Evolutionary conservation across 2,888 invertebrate genomes (phyloP), one percentile per base, ranked within the genome.

Genomic region (Iphiclides podalirius): DNA sequence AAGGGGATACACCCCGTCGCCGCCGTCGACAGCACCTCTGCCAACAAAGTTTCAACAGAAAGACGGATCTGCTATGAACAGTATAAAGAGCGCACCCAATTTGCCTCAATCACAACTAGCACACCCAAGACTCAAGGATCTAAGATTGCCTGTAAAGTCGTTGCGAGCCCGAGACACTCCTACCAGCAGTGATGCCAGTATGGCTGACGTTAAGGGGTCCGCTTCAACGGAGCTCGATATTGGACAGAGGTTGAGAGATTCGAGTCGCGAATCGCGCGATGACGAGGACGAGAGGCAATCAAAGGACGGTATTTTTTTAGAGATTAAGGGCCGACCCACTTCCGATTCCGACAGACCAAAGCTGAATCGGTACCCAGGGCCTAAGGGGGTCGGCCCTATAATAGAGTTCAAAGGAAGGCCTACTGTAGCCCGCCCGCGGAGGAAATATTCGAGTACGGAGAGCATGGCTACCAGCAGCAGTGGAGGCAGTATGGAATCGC

Each of bases 391-490:
- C 83, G 89, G 89, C 78, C 89, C 89, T 79, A 87, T 89, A 86
- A 84, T 88, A 79, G 89, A 89, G 68, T 92, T 92, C 76, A 93
- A 93, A 76, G 90, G 91, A 60, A 89, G 92, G 76, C 90, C 90
- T 58, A 70, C 79, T 57, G 76, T 82, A 57, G 69, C 79, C 56
- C 88, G 85, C 56, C 86, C 91, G 59, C 86, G 93, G 54, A 85
- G 92, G 57, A 88, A 88, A 60, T 94, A 93, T 75, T 94, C 94
- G 4, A 95, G 95, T 66, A 95, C 95, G 20, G 96, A 96, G 79
- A 95, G 95, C 75, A 95, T 96, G 92, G 95, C 95, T 23, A 95
- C 95, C 4, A 95, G 95, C 68, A 95, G 95, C 79, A 95, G 95
- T 70, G 95, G 94, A 42, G 95, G 95, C 35, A 96, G 96, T 75